phyloP scores from a whole-genome alignment of 2,113 vertebrate genomes.

The Bagarius yarrelli region DNA sequence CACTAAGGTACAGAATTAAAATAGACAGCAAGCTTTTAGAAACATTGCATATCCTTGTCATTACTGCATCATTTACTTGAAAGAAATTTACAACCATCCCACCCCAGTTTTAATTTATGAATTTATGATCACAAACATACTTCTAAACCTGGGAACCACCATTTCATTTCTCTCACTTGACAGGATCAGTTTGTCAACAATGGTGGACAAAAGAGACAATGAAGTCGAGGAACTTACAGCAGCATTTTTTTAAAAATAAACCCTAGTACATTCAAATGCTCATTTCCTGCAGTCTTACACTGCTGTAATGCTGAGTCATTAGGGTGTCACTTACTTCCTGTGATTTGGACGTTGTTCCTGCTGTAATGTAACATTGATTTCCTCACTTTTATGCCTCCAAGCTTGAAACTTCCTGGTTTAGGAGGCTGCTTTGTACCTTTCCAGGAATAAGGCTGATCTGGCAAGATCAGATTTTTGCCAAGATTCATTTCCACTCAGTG shows the following conservation, averaged over 20 bases:
- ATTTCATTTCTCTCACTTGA: neutral
- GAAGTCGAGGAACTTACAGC: neutral
- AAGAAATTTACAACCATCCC: neutral
- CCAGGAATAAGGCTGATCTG: slow-evolving; percentile 34
- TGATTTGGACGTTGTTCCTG: neutral
- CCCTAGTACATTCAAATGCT: slow-evolving; percentile 31
- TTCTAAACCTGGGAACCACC: neutral
- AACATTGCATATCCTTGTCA: neutral
- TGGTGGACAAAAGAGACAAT: neutral
- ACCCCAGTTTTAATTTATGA: neutral
- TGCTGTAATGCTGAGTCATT: slow-evolving; percentile 24
- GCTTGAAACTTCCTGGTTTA: slow-evolving; percentile 52
- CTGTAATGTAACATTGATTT: slow-evolving; percentile 48
- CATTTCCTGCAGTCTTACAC: neutral
- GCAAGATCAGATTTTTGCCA: slow-evolving; percentile 41
- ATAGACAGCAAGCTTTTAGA: neutral
- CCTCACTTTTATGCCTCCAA: slow-evolving; percentile 48
- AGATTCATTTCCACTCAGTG: slow-evolving; percentile 42
- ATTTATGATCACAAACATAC: too few relatives aligned
- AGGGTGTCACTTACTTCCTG: slow-evolving; percentile 23
- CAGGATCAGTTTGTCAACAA: neutral
- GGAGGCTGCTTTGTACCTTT: slow-evolving; percentile 8
- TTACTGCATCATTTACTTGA: neutral
- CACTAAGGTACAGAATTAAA: neutral
- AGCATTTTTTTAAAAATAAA: neutral